Base-by-base conservation (phyloP, 2,888 invertebrate species). In the Parapristionchus giblindavisi region DNA sequence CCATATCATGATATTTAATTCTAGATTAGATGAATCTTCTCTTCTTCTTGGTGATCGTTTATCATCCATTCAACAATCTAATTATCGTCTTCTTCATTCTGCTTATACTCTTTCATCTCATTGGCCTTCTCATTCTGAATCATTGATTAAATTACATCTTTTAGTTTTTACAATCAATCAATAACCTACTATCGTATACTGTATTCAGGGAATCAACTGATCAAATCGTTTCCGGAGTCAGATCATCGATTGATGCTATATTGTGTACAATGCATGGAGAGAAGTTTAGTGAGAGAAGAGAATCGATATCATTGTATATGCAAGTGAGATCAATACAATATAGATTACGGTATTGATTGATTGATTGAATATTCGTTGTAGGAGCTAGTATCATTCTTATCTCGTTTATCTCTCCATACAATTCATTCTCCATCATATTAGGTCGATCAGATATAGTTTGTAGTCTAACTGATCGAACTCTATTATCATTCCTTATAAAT, bases 401-500 rank as follows among this genome's bases (percentile, higher is more conserved):
- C 52, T 27, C 79, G 80, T 43, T 75, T 83, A 32, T 76, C 80
- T 17, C 75, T 80, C 68, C 83, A 83, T 75, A 77, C 77, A 60
- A 77, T 81, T 4, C 83, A 83, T 56, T 75, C 81, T 51, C 79
- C 80, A 6, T 72, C 78, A n/a, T n/a, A n/a, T n/a, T n/a, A 61
- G 61, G 61, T 61, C 29, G 63, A 63, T 63, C 63, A 29, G 63
- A 63, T 29, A 63, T 63, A 38, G 66, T 43, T 6, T 32, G 34
- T 51, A 21, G 48, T 5, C 38, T 72, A n/a, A 43, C 60, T 3
- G 72, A 72, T 24, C 17, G 48, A 6, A 60, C 72, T 32, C 72
- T 72, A 5, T 60, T 72, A n/a, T 27, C 43, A 32, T 95, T 97
- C 85, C 92, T 95, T 2, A 92, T 94, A 48, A 95, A 96, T 89